Conservation (phyloP, 2,888 invertebrate species). For the Hyles lineata region DNA sequence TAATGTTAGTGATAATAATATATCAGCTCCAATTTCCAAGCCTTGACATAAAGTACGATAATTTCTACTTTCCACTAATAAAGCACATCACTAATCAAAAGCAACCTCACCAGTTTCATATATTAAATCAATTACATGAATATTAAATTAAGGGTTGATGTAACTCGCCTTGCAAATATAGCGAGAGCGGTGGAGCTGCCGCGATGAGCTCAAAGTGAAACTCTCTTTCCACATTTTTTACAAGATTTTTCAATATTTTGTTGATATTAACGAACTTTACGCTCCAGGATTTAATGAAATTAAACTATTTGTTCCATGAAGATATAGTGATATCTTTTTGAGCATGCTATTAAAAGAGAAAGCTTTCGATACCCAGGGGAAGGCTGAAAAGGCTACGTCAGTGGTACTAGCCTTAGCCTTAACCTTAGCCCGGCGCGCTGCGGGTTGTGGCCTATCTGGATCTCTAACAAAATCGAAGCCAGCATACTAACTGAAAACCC, state of each 20-base stretch:
- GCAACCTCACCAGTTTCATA: background rate
- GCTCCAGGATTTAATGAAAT: background rate
- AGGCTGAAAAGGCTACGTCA: too few species aligned
- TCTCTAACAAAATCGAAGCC: too few species aligned
- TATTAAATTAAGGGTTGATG: background rate
- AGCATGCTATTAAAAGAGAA: too few species aligned
- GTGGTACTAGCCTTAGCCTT: too few species aligned
- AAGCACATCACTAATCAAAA: background rate
- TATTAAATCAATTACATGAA: background rate
- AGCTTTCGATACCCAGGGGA: too few species aligned
- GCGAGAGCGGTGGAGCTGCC: background rate
- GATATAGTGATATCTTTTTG: too few species aligned
- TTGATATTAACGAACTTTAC: conserved; percentile 7
- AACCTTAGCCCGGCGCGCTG: too few species aligned
- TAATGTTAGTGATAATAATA: too few species aligned
- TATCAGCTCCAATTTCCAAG: too few species aligned
- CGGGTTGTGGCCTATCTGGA: too few species aligned
- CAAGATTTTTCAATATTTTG: background rate
- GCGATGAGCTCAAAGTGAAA: background rate
- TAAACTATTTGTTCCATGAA: background rate
- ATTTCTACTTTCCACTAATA: background rate
- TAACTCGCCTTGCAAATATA: background rate
- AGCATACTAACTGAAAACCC: too few species aligned
- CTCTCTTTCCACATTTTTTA: background rate
- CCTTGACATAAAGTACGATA: background rate